Conservation (phyloP, 2,888 invertebrate species). For the Torymus aiolomorphi region DNA sequence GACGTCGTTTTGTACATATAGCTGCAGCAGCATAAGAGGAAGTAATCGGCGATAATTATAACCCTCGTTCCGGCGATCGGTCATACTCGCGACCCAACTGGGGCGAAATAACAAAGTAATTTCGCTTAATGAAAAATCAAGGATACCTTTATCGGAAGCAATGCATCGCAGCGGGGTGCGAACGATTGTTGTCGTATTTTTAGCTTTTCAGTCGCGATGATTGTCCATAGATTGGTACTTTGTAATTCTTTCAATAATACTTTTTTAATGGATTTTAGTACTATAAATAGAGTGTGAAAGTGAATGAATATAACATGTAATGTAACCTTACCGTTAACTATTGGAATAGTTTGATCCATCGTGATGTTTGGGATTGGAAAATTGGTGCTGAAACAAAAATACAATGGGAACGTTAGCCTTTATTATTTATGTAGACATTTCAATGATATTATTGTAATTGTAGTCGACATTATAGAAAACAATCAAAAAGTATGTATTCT, state of each 20-base stretch:
- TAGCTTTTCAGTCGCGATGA: too few species aligned
- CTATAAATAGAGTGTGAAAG: neutral
- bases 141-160: neutral
- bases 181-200: too few species aligned
- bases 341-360: constrained; percentile 66
- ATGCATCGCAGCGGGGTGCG: neutral
- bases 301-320: too few species aligned
- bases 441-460: neutral
- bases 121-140: constrained; percentile 20
- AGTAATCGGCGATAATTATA: constrained; percentile 42
- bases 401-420: neutral
- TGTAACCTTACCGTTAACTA: constrained; percentile 65
- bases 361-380: constrained; percentile 69
- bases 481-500: constrained; percentile 1
- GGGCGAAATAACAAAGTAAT: constrained; percentile 28
- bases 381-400: constrained; percentile 67
- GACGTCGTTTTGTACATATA: neutral
- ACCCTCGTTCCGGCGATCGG: constrained; percentile 17
- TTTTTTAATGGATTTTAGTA: neutral
- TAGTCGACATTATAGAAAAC: neutral
- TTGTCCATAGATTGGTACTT: neutral
- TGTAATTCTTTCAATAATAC: neutral
- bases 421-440: neutral
- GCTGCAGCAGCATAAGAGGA: constrained; percentile 16
- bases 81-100: constrained; percentile 23